phyloP scores from a whole-genome alignment of 1,140 invertebrate species.

The Homalodisca vitripennis region DNA sequence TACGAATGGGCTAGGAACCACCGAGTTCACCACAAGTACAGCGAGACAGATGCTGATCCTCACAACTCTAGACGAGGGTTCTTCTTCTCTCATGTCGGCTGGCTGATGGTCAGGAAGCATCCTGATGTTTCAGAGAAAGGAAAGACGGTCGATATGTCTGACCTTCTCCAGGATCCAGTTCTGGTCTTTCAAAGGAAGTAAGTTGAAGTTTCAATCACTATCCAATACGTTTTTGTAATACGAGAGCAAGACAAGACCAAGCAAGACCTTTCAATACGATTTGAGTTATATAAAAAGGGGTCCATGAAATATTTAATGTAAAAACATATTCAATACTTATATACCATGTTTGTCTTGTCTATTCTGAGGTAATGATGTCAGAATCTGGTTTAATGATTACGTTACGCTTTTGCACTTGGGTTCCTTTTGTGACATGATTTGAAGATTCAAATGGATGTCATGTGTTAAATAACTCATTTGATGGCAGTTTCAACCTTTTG shows the following conservation, averaged over 20 bases:
- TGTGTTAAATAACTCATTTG: too few relatives aligned
- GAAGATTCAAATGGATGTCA: too few relatives aligned
- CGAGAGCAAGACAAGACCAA: background rate
- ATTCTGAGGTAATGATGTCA: background rate
- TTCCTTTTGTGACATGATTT: too few relatives aligned
- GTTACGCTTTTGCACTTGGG: too few relatives aligned
- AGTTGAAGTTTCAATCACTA: slow-evolving; percentile 35
- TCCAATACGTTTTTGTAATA: background rate
- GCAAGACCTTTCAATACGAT: too few relatives aligned
- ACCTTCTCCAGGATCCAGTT: slow-evolving; percentile 68
- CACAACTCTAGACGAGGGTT: slow-evolving; percentile 67
- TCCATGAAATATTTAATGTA: background rate
- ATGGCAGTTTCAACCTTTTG: too few relatives aligned
- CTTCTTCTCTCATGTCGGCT: slow-evolving; percentile 65
- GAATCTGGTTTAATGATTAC: background rate
- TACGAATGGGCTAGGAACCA: slow-evolving; percentile 59
- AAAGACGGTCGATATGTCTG: slow-evolving; percentile 64
- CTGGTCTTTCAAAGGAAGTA: slow-evolving; percentile 67
- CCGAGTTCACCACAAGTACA: slow-evolving; percentile 49
- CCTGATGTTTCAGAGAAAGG: slow-evolving; percentile 64
- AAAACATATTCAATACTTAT: background rate
- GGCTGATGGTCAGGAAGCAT: slow-evolving; percentile 60
- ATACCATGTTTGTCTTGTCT: background rate
- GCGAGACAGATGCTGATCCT: slow-evolving; percentile 75
- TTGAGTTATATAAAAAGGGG: background rate